A percentile compares a stretch with the other conserved stretches of the same genome.
These are phyloP conservation scores for Prorops nasuta DNA, from an alignment of 1,140 invertebrate genomes.

Conservation along the genomic window DNA sequence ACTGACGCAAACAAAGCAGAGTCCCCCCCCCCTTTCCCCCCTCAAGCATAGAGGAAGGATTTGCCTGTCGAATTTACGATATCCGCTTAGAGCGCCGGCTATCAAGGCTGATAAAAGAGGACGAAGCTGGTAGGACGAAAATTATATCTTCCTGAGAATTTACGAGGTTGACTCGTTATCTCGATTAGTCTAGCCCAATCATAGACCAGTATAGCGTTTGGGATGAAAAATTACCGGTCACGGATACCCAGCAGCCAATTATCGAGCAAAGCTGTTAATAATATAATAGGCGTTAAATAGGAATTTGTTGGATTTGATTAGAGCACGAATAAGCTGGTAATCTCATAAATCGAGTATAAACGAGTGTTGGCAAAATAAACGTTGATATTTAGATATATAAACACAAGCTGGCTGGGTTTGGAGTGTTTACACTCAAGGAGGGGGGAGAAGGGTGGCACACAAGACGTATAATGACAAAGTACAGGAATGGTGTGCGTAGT, in stretches of 20 bases:
- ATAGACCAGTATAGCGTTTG: too few relatives aligned
- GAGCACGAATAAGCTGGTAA: constrained; percentile 6
- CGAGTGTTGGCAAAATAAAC: too few relatives aligned
- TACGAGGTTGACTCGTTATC: constrained; percentile 36
- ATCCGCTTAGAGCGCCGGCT: constrained; percentile 24
- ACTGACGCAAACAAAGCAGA: constrained; percentile 21
- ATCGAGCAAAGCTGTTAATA: constrained; percentile 10
- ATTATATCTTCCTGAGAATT: constrained; percentile 39
- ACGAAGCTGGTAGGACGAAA: constrained; percentile 26
- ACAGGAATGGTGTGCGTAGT: too few relatives aligned
- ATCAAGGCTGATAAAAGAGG: constrained; percentile 40
- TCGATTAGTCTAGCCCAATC: constrained; percentile 26
- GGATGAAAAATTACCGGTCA: too few relatives aligned
- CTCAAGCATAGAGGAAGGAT: constrained; percentile 27
- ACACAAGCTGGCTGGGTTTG: too few relatives aligned
- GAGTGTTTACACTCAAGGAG: too few relatives aligned
- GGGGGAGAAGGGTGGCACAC: too few relatives aligned
- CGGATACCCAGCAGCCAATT: constrained; percentile 3
- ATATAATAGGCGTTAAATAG: constrained; percentile 11
- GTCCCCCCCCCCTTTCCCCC: constrained; percentile 15
- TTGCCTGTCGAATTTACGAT: constrained; percentile 39
- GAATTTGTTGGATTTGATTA: too few relatives aligned
- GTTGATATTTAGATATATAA: too few relatives aligned
- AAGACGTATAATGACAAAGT: too few relatives aligned
- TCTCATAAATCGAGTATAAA: too few relatives aligned